Percentiles rank a stretch among this genome's conserved stretches.
Conservation (phyloP, 2,113 vertebrate species). For the Crypturellus undulatus region DNA sequence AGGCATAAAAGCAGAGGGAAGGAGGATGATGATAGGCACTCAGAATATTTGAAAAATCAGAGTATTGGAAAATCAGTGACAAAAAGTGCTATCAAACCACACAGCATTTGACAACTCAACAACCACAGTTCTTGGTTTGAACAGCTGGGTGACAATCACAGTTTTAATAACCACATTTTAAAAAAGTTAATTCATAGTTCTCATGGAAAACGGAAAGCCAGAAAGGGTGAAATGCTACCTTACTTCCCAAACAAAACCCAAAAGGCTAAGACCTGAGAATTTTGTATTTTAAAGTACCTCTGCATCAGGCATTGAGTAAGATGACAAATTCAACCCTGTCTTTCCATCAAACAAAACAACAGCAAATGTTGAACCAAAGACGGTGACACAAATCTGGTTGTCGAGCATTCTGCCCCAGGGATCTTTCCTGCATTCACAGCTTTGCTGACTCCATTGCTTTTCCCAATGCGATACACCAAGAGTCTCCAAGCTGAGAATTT, state of each 20-base stretch:
- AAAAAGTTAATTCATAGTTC: too few species aligned
- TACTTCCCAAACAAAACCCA: not conserved
- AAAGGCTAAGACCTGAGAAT: not conserved
- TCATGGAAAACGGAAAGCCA: not conserved
- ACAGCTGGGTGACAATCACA: not conserved
- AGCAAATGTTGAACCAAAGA: not conserved
- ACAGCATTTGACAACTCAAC: not conserved
- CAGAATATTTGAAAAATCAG: not conserved
- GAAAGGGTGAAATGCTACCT: not conserved
- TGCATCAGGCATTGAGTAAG: too few species aligned
- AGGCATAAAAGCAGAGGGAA: not conserved
- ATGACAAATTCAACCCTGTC: too few species aligned
- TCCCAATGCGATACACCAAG: not conserved
- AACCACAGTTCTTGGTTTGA: not conserved
- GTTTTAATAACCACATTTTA: too few species aligned
- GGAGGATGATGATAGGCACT: not conserved
- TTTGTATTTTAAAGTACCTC: not conserved
- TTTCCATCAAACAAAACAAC: not conserved
- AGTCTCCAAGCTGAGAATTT: not conserved
- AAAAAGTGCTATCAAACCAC: not conserved
- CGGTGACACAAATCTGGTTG: not conserved
- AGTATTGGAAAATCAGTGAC: not conserved
- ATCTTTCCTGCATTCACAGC: not conserved
- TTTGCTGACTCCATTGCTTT: not conserved
- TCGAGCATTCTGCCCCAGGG: too few species aligned